Conservation (phyloP, 2,888 invertebrate species). For the Drosophila leonis region DNA sequence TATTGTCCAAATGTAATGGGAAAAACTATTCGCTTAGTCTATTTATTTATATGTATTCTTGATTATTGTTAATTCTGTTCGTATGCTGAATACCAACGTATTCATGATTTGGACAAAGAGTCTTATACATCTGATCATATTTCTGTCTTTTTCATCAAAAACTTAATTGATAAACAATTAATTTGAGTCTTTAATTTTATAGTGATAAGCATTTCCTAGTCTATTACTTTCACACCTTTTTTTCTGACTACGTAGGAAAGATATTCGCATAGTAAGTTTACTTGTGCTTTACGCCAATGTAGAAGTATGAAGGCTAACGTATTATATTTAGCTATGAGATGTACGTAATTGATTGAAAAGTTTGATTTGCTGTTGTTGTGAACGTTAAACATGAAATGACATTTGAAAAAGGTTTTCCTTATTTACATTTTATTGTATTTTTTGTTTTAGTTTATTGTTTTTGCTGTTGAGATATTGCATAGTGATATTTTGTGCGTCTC, state of each 20-base stretch:
- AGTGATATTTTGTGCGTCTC: slow-evolving; percentile 61
- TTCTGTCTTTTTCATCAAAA: not conserved
- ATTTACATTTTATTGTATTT: not conserved
- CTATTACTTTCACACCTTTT: no score
- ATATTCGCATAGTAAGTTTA: not conserved
- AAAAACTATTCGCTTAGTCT: no score
- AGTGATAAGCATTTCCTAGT: not conserved
- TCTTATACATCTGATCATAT: no score
- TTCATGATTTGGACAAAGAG: not conserved
- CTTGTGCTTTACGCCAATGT: slow-evolving; percentile 29
- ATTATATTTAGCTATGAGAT: slow-evolving; percentile 20
- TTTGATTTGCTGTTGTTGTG: slow-evolving; percentile 54
- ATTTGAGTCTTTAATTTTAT: not conserved
- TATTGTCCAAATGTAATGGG: no score
- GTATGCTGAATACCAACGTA: not conserved
- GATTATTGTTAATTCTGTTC: not conserved
- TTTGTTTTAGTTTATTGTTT: slow-evolving; percentile 2
- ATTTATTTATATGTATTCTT: no score
- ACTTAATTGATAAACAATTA: not conserved
- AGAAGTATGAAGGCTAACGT: slow-evolving; percentile 18
- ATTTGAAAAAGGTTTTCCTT: slow-evolving; percentile 14
- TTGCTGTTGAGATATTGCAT: slow-evolving; percentile 35
- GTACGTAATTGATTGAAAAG: slow-evolving; percentile 49
- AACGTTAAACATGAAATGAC: slow-evolving; percentile 38
- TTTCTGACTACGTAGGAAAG: not conserved